A percentile compares a stretch with the other conserved stretches of the same genome.
These are phyloP conservation scores for Coreius guichenoti DNA, from an alignment of 2,797 vertebrate genomes.

Conservation along the genomic window DNA sequence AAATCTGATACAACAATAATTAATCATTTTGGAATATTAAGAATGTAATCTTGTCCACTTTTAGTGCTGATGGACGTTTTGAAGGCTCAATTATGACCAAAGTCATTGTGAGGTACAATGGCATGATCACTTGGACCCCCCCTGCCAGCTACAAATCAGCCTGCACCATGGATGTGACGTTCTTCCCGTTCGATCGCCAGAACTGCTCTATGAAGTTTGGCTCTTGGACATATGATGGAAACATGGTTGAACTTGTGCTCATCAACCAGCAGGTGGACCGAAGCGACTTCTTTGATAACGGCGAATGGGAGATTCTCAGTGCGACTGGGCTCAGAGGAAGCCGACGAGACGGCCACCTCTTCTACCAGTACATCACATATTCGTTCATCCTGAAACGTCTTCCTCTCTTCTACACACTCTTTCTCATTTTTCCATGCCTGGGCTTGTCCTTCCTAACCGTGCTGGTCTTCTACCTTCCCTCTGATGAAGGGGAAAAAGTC, in stretches of 20 bases:
- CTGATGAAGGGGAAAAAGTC: constrained; percentile 97
- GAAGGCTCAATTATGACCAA: constrained; percentile 98
- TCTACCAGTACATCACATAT: constrained; percentile 91
- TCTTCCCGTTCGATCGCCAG: constrained; percentile 96
- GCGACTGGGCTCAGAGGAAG: constrained; percentile 89
- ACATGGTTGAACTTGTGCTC: constrained; percentile 93
- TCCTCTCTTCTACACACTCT: constrained; percentile 95
- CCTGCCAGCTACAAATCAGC: constrained; percentile 97
- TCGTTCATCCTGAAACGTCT: constrained; percentile 94
- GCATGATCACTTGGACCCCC: constrained; percentile 89
- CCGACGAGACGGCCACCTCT: constrained; percentile 85
- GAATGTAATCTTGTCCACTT: not conserved
- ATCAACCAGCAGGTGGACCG: constrained; percentile 90
- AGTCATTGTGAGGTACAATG: constrained; percentile 87
- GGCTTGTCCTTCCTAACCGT: constrained; percentile 94
- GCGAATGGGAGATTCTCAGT: constrained; percentile 95
- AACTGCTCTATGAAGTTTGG: constrained; percentile 99
- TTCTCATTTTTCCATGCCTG: constrained; percentile 94
- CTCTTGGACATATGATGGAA: constrained; percentile 96
- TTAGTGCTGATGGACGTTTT: constrained; percentile 93
- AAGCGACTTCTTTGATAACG: constrained; percentile 96
- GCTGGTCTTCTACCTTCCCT: constrained; percentile 95
- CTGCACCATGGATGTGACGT: constrained; percentile 97
- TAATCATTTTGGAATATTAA: not conserved
- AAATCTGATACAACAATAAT: not conserved